Percentiles rank a stretch among this genome's conserved stretches.
Evolutionary conservation across 2,888 invertebrate species (phyloP).

Genomic region (Poecilus cupreus): DNA sequence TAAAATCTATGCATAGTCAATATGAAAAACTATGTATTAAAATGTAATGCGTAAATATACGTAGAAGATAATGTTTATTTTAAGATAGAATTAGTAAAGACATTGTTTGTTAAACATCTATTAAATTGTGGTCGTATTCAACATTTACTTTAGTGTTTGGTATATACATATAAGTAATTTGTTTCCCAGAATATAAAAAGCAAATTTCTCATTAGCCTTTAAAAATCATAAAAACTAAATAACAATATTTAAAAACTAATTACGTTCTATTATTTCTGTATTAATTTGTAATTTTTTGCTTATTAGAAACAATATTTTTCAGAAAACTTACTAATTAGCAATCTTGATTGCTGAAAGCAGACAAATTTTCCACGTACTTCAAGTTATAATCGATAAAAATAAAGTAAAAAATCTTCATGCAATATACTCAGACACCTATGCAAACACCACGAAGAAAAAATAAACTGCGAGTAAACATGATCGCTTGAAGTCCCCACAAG

Average conservation of each 20-base stretch:
- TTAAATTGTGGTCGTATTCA: no score
- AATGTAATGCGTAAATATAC: no score
- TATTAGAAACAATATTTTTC: constrained; percentile 2
- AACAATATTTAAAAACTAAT: constrained; percentile 19
- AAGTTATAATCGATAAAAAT: not conserved
- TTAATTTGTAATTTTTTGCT: not conserved
- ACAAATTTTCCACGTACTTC: not conserved
- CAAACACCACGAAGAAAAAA: constrained; percentile 21
- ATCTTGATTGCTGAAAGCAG: not conserved
- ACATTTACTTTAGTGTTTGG: no score
- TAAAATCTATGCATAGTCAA: no score
- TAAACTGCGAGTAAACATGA: not conserved
- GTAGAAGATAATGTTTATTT: no score
- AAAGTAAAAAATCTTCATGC: not conserved
- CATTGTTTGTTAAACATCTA: no score
- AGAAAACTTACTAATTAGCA: constrained; percentile 1
- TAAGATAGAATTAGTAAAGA: no score
- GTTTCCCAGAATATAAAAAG: no score
- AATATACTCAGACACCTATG: not conserved
- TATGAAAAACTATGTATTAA: no score
- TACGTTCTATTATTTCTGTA: not conserved
- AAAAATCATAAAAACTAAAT: not conserved
- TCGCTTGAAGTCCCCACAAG: not conserved
- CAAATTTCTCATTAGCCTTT: no score
- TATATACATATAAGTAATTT: no score